Percentiles rank a stretch among this genome's conserved stretches.
These are phyloP conservation scores for Sciurus carolinensis DNA, from an alignment of 2,797 vertebrate species.

Conservation along the genomic window DNA sequence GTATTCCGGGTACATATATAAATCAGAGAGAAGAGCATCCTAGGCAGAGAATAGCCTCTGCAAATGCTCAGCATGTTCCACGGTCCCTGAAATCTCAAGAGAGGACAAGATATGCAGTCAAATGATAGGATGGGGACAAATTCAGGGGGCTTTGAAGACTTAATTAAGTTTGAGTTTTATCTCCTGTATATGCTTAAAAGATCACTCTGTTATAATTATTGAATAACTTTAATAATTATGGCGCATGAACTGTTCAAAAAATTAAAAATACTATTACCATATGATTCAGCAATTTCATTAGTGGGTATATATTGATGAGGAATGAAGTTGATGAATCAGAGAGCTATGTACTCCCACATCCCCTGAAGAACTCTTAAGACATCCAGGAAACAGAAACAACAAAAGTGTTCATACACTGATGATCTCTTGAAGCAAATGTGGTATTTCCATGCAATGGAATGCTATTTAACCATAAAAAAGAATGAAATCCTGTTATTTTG, in stretches of 20 bases:
- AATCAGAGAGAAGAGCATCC: not conserved
- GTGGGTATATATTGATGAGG: not conserved
- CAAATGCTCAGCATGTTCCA: not conserved
- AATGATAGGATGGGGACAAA: too few relatives aligned
- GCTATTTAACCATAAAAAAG: not conserved
- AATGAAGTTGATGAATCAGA: not conserved
- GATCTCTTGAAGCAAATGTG: not conserved
- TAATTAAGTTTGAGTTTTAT: not conserved
- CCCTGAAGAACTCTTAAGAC: too few relatives aligned
- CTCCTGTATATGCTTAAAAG: not conserved
- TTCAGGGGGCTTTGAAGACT: not conserved
- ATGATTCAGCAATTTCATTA: not conserved
- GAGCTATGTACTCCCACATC: not conserved
- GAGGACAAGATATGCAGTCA: not conserved
- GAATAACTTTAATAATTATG: not conserved
- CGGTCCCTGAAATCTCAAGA: not conserved
- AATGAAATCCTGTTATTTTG: not conserved
- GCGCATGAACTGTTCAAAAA: too few relatives aligned
- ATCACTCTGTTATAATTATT: not conserved
- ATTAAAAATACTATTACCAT: not conserved
- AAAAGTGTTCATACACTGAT: not conserved
- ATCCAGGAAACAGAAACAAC: not conserved
- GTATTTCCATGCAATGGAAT: not conserved
- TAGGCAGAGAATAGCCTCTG: not conserved
- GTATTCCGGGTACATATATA: not conserved